These are phyloP conservation scores for Aplochiton taeniatus DNA, from an alignment of 2,797 vertebrate genomes.

Conservation along the genomic window DNA sequence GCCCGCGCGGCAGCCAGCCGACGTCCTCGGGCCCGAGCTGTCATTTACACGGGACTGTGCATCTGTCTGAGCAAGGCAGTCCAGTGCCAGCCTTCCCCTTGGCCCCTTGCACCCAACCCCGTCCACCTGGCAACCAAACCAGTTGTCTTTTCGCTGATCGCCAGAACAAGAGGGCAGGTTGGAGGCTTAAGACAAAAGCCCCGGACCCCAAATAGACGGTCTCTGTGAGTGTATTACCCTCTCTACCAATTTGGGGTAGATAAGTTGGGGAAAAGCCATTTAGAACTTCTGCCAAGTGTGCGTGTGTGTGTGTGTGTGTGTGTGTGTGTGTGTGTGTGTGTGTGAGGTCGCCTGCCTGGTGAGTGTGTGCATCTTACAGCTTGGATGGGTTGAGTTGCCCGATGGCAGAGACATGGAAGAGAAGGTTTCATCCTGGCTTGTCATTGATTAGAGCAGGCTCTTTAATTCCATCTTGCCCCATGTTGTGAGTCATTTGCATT, in stretches of 20 bases:
- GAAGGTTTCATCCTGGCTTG: conserved; percentile 90
- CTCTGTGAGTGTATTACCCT: conserved; percentile 3
- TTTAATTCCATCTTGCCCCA: conserved; percentile 99
- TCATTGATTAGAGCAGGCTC: conserved; percentile 99
- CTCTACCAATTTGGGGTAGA: conserved; percentile 32
- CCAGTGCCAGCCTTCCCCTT: conserved; percentile 54
- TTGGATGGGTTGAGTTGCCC: conserved; percentile 55
- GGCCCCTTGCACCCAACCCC: conserved; percentile 45
- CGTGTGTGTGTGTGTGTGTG: conserved; percentile 12
- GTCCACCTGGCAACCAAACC: conserved; percentile 46
- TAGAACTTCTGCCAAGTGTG: conserved; percentile 12
- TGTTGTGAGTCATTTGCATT: conserved; percentile 99
- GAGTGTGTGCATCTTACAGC: too few species aligned
- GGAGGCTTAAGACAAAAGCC: conserved; percentile 26
- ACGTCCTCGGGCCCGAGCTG: conserved; percentile 97
- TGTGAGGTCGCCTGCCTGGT: conserved; percentile 25
- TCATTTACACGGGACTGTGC: conserved; percentile 95
- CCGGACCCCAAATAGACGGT: not conserved
- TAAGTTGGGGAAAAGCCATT: conserved; percentile 51
- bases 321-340: conserved; percentile 11
- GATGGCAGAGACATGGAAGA: conserved; percentile 75
- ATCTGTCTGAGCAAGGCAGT: conserved; percentile 85
- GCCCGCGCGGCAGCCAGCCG: conserved; percentile 92
- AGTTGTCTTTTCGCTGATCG: conserved; percentile 21
- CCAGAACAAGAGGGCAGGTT: conserved; percentile 17